Evolutionary conservation across 2,797 vertebrate genomes (phyloP).

Genomic region (Cichlasoma orientale): DNA sequence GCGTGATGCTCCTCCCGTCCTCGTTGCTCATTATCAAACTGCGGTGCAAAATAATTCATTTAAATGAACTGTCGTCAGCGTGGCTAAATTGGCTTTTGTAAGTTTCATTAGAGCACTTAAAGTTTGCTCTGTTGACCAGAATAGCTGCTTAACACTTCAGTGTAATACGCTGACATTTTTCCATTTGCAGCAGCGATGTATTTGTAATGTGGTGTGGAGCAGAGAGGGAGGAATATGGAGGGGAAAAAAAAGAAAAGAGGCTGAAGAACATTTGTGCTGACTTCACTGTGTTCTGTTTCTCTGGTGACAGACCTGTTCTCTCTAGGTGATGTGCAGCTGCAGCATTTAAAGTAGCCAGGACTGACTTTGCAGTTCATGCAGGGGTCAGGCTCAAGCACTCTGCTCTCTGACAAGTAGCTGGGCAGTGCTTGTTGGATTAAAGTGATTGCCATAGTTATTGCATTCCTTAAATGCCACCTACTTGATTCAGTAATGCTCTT

Average conservation of each 20-base stretch:
- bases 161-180: background rate
- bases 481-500: background rate
- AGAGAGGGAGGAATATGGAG: background rate
- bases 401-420: slow-evolving; percentile 1
- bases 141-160: background rate
- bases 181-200: background rate
- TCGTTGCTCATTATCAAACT: background rate
- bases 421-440: background rate
- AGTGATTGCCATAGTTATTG: background rate
- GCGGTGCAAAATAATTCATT: background rate
- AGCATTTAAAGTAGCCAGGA: slow-evolving; percentile 50
- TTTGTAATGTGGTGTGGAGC: background rate
- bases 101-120: slow-evolving; percentile 4
- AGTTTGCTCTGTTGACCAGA: background rate
- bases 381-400: slow-evolving; percentile 16
- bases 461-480: background rate
- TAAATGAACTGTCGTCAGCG: background rate
- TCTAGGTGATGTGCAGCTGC: slow-evolving; percentile 62
- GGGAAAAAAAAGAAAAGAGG: slow-evolving; percentile 11
- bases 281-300: slow-evolving; percentile 30
- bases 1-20: background rate
- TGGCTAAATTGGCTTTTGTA: background rate
- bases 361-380: slow-evolving; percentile 58
- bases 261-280: slow-evolving; percentile 59
- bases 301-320: slow-evolving; percentile 38